These are phyloP conservation scores for Bufotes viridis DNA, from an alignment of 2,797 vertebrate genomes.

Conservation along the genomic window DNA sequence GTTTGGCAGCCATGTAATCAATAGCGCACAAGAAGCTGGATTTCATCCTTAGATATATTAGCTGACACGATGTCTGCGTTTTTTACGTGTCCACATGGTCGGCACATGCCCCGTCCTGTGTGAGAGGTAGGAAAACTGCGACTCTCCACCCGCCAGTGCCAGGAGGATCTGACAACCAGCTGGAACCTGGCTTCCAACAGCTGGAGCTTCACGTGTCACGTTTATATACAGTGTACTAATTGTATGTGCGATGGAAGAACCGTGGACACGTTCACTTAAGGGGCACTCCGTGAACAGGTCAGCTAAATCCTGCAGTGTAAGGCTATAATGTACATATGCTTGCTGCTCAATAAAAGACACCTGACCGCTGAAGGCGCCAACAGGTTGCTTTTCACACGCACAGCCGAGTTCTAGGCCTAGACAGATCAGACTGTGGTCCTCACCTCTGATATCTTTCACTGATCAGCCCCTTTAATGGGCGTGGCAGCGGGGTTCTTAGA, in stretches of 20 bases:
- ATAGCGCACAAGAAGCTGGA: slow-evolving; percentile 24
- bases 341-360: neutral
- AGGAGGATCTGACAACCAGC: slow-evolving; percentile 6
- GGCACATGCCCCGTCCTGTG: slow-evolving; percentile 4
- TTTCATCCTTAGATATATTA: slow-evolving; percentile 24
- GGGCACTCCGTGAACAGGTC: neutral
- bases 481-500: neutral
- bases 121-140: slow-evolving; percentile 4
- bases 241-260: neutral
- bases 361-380: too few relatives aligned
- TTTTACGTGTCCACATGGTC: slow-evolving; percentile 20
- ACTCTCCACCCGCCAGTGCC: neutral
- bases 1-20: slow-evolving; percentile 22
- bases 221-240: neutral
- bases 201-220: slow-evolving; percentile 5
- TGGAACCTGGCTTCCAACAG: slow-evolving; percentile 8
- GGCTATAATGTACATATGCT: neutral
- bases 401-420: neutral
- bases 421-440: neutral
- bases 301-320: neutral
- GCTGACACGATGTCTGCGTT: neutral
- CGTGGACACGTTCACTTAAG: neutral
- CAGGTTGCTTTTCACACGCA: neutral
- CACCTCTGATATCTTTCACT: neutral
- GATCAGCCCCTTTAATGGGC: neutral